A percentile compares a stretch with the other conserved stretches of the same genome.
These are phyloP conservation scores for Piaya cayana DNA, from an alignment of 2,113 vertebrate genomes.

Conservation along the genomic window DNA sequence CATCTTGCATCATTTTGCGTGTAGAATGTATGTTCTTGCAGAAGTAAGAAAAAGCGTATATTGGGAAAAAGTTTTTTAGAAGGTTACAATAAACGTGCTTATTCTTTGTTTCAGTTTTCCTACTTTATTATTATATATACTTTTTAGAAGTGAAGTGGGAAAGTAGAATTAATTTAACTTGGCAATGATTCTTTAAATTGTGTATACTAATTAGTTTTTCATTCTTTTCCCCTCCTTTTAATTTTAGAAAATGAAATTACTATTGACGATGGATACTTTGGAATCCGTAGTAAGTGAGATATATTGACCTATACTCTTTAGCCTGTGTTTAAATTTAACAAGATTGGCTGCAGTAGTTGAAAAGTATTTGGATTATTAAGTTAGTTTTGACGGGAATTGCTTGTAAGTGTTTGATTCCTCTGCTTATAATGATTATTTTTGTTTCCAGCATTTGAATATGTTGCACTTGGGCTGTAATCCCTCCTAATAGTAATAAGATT, in stretches of 20 bases:
- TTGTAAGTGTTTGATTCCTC: not conserved
- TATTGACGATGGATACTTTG: conserved; percentile 89
- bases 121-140: not conserved
- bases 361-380: not conserved
- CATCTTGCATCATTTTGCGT: not conserved
- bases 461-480: not conserved
- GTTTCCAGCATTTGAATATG: not conserved
- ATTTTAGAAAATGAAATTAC: conserved; percentile 81
- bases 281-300: conserved; percentile 88
- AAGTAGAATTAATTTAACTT: conserved; percentile 28
- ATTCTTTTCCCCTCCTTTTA: conserved; percentile 65
- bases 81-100: conserved; percentile 68
- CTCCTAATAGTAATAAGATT: not conserved
- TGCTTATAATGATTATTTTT: not conserved
- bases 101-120: conserved; percentile 45
- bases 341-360: not conserved
- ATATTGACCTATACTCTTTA: not conserved
- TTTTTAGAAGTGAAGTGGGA: conserved; percentile 13
- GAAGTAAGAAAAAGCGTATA: not conserved
- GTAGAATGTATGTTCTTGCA: not conserved
- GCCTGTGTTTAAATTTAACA: not conserved
- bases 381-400: not conserved
- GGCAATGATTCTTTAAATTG: not conserved
- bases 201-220: conserved; percentile 49
- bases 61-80: not conserved